A percentile compares a stretch with the other conserved stretches of the same genome.
Conservation (phyloP, 2,888 invertebrate species). For the Vannuccia rotundouncinata region DNA sequence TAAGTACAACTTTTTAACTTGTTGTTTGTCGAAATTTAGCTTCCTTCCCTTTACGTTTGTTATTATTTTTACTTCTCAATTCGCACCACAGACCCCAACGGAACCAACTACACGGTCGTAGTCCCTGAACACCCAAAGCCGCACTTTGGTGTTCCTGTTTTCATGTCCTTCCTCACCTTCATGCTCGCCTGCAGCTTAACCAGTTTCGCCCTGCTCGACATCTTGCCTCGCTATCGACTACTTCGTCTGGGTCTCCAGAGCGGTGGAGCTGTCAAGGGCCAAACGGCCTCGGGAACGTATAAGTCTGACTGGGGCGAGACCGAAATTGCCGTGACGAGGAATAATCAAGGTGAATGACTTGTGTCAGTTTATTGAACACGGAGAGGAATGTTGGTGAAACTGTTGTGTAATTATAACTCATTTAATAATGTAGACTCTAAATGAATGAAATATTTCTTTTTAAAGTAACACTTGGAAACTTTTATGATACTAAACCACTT, state of each 20-base stretch:
- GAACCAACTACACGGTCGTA: not conserved
- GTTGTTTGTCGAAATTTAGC: not conserved
- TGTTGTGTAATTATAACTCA: too few relatives aligned
- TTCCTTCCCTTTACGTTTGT: not conserved
- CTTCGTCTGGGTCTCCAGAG: not conserved
- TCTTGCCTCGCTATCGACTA: not conserved
- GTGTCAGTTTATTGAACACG: too few relatives aligned
- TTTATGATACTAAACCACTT: too few relatives aligned
- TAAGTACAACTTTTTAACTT: not conserved
- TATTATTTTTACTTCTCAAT: not conserved
- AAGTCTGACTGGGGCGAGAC: not conserved
- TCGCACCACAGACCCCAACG: not conserved
- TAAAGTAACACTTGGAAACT: too few relatives aligned
- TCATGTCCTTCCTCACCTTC: not conserved
- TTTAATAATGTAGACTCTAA: too few relatives aligned
- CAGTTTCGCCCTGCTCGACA: not conserved
- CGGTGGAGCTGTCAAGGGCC: not conserved
- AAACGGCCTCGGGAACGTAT: not conserved
- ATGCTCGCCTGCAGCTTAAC: not conserved
- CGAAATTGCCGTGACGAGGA: not conserved
- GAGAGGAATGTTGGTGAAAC: too few relatives aligned
- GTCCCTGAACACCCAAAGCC: slow-evolving; percentile 1
- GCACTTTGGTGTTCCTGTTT: not conserved
- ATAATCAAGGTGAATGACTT: too few relatives aligned
- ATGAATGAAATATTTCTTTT: too few relatives aligned